phyloP scores from a whole-genome alignment of 2,888 invertebrate species.

The Choristoneura rosaceana region DNA sequence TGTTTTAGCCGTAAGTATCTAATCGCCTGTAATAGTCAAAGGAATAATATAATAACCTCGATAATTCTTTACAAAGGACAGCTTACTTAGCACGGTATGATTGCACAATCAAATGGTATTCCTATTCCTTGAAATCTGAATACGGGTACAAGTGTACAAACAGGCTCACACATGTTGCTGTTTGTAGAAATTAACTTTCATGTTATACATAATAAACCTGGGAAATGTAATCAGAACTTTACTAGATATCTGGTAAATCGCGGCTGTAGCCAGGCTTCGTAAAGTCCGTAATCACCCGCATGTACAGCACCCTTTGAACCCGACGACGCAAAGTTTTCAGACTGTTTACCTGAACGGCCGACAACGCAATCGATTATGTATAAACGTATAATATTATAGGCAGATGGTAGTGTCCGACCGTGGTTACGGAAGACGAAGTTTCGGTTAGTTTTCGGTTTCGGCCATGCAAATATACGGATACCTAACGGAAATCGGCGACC shows the following conservation, averaged over 20 bases:
- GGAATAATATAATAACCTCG: too few relatives aligned
- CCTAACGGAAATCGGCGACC: background rate
- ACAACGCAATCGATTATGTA: slow-evolving; percentile 13
- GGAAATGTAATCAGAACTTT: slow-evolving; percentile 9
- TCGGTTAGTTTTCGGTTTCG: background rate
- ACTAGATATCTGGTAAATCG: slow-evolving; percentile 9
- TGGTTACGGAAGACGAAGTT: background rate
- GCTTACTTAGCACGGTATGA: too few relatives aligned
- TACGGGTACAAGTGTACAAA: background rate
- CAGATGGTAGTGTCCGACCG: background rate
- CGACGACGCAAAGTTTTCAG: slow-evolving; percentile 17
- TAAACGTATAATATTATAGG: background rate
- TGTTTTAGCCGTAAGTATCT: too few relatives aligned
- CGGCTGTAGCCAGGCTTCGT: background rate
- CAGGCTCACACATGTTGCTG: background rate
- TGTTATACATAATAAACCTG: background rate
- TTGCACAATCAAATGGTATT: too few relatives aligned
- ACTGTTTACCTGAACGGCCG: slow-evolving; percentile 16
- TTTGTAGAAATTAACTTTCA: background rate
- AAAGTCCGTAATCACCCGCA: slow-evolving; percentile 13
- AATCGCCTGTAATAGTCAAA: too few relatives aligned
- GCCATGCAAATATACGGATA: background rate
- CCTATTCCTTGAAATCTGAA: background rate
- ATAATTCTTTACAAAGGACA: too few relatives aligned
- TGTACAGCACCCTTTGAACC: slow-evolving; percentile 16